Percentiles rank a stretch among this genome's conserved stretches.
Conservation (phyloP, 2,113 vertebrate genomes). For the Oxygymnocypris stewartii region DNA sequence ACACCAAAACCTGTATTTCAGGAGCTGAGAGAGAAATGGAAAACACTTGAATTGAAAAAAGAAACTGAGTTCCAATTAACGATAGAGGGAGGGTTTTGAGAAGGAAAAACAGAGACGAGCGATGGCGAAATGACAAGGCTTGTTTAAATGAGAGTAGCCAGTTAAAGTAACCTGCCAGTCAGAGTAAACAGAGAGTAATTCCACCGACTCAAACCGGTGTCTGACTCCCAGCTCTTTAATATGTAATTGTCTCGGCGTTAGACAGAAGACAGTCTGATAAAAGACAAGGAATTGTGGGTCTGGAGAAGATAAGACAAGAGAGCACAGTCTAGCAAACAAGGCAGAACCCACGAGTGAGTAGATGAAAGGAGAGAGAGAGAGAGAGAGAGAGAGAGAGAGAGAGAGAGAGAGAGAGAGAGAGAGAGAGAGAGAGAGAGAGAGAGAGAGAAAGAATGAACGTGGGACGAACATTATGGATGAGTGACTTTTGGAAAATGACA, state of each 20-base stretch:
- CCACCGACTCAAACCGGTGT: slow-evolving; percentile 7
- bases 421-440: too few relatives aligned
- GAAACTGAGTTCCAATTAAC: background rate
- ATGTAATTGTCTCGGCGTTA: background rate
- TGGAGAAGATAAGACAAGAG: slow-evolving; percentile 42
- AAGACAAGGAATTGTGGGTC: slow-evolving; percentile 13
- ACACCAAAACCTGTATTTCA: slow-evolving; percentile 26
- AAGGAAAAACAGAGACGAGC: background rate
- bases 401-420: too few relatives aligned
- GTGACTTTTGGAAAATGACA: slow-evolving; percentile 30
- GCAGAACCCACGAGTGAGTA: background rate
- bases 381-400: too few relatives aligned
- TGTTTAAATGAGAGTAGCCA: background rate
- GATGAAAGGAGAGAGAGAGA: slow-evolving; percentile 27
- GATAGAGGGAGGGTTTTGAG: background rate
- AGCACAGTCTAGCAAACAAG: slow-evolving; percentile 52
- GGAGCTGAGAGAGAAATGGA: background rate
- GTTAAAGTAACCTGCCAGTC: slow-evolving; percentile 23
- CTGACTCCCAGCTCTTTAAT: slow-evolving; percentile 16
- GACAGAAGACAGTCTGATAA: slow-evolving; percentile 28
- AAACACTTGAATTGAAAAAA: slow-evolving; percentile 13
- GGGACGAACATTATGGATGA: slow-evolving; percentile 40
- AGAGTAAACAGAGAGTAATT: background rate
- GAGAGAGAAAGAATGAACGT: too few relatives aligned
- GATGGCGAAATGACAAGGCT: slow-evolving; percentile 6